Evolutionary conservation across 2,113 vertebrate species (phyloP).

Genomic region (Dendropsophus ebraccatus): DNA sequence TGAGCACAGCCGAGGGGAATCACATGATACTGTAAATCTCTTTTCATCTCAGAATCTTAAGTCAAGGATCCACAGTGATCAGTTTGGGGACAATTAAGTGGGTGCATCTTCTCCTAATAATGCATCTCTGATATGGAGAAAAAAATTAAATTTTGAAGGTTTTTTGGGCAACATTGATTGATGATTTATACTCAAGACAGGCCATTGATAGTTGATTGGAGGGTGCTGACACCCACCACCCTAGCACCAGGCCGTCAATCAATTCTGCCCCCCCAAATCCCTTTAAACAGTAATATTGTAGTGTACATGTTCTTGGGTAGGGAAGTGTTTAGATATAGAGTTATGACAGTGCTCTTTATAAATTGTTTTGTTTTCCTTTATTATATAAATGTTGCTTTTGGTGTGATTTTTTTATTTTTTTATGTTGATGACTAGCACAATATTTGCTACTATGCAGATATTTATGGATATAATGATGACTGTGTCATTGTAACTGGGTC

Average conservation of each 20-base stretch:
- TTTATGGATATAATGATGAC: slow-evolving; percentile 39
- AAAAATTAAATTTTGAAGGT: neutral
- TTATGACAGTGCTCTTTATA: neutral
- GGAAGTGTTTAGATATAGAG: neutral
- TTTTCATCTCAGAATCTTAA: neutral
- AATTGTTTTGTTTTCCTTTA: neutral
- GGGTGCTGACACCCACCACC: neutral
- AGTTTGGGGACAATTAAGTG: neutral
- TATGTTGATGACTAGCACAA: neutral
- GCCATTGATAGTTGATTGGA: too few species aligned
- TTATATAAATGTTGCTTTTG: slow-evolving; percentile 1
- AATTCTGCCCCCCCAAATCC: too few species aligned
- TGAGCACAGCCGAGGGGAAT: neutral
- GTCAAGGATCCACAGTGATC: neutral
- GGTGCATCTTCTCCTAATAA: neutral
- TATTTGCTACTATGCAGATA: slow-evolving; percentile 28
- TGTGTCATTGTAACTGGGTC: slow-evolving; percentile 53
- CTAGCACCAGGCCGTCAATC: too few species aligned
- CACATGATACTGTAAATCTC: neutral
- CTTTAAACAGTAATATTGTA: neutral
- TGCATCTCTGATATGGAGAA: neutral
- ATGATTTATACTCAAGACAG: neutral
- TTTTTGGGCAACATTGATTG: too few species aligned
- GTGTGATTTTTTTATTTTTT: neutral
- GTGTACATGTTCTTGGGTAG: neutral